Evolutionary conservation across 2,888 invertebrate genomes (phyloP).

Genomic region (Watsonalla binaria): DNA sequence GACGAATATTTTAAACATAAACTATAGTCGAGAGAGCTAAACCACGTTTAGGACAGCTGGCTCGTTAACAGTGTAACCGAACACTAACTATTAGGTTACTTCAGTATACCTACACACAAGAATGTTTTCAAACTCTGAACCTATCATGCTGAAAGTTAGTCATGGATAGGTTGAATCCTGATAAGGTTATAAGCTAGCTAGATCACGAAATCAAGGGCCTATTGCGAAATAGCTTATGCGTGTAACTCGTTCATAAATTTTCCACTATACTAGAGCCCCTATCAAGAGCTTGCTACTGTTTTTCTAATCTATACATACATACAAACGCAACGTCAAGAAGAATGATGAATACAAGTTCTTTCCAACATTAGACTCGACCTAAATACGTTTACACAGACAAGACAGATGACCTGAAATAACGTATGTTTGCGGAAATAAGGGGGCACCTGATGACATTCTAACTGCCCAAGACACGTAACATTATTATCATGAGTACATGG

Average conservation of each 20-base stretch:
- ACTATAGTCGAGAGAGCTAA: neutral
- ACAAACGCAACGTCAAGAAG: neutral
- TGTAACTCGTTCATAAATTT: no score
- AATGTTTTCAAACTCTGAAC: no score
- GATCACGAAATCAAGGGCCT: no score
- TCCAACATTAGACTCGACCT: neutral
- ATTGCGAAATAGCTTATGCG: no score
- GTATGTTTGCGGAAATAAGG: neutral
- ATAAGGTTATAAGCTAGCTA: no score
- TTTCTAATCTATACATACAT: no score
- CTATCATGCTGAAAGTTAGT: no score
- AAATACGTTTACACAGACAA: neutral
- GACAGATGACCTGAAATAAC: neutral
- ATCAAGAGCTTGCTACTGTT: no score
- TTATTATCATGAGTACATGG: no score
- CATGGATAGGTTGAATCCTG: no score
- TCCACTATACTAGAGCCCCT: no score
- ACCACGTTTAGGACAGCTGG: neutral
- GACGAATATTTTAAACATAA: neutral
- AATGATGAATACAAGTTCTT: neutral
- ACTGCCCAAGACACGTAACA: neutral
- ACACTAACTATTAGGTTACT: neutral
- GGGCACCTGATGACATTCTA: neutral
- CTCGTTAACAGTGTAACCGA: neutral
- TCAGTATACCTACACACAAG: neutral